Conservation (phyloP, 92 coral and sea anemone species). For the Zoanthus gigantus region DNA sequence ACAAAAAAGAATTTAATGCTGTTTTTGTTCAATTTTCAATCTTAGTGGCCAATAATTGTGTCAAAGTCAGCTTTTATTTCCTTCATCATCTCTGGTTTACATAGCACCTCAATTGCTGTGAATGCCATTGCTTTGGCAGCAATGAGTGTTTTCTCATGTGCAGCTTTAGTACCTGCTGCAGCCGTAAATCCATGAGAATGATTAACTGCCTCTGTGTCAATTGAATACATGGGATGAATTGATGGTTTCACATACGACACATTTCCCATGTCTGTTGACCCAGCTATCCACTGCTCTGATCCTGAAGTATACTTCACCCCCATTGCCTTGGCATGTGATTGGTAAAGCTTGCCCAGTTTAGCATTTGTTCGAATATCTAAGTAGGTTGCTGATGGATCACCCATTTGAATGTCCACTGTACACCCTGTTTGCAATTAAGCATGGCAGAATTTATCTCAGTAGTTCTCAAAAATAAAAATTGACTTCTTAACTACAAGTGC, state of each 20-base stretch:
- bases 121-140: conserved; percentile 89
- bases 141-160: conserved; percentile 77
- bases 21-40: too few species aligned
- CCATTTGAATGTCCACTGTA: conserved; percentile 82
- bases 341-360: conserved; percentile 81
- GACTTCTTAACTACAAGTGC: not conserved
- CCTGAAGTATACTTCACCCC: conserved; percentile 73
- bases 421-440: conserved; percentile 69
- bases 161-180: conserved; percentile 73
- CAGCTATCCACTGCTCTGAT: conserved; percentile 78
- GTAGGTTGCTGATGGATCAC: conserved; percentile 64
- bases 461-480: not conserved
- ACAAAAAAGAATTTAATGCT: not conserved
- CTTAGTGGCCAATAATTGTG: conserved; percentile 2
- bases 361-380: conserved; percentile 73
- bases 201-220: conserved; percentile 73
- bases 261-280: conserved; percentile 99
- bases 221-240: conserved; percentile 89
- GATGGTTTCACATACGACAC: conserved; percentile 95
- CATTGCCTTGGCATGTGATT: conserved; percentile 76
- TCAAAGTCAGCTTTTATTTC: conserved; percentile 79
- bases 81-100: conserved; percentile 68
- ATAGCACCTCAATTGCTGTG: conserved; percentile 90
- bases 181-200: conserved; percentile 86
- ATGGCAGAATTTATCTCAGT: not conserved